These are phyloP conservation scores for Coregonus sp. DNA, from an alignment of 2,797 vertebrate species.

Conservation along the genomic window DNA sequence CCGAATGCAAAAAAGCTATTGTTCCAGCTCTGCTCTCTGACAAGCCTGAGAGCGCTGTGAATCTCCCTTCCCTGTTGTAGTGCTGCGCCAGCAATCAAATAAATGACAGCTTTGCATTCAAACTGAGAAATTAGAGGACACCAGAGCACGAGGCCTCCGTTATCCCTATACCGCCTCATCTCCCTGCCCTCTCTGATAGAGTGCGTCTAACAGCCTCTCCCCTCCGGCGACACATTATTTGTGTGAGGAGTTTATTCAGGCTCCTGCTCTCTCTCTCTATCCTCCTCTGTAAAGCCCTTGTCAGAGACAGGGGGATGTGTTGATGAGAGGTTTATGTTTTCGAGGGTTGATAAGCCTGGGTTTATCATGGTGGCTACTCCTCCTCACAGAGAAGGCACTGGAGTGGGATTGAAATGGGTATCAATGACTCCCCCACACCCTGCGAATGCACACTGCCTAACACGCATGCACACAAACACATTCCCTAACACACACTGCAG, in stretches of 20 bases:
- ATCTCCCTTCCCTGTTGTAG: slow-evolving; percentile 35
- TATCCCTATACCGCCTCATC: slow-evolving; percentile 3
- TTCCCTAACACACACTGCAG: too few species aligned
- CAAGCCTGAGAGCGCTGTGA: slow-evolving; percentile 12
- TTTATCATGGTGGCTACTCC: slow-evolving; percentile 44
- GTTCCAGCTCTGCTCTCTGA: slow-evolving; percentile 3
- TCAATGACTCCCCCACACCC: slow-evolving; percentile 39
- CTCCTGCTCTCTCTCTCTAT: slow-evolving; percentile 14
- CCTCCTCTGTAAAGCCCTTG: slow-evolving; percentile 43
- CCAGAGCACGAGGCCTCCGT: slow-evolving; percentile 11
- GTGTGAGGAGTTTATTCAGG: slow-evolving; percentile 49
- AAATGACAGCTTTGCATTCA: slow-evolving; percentile 57
- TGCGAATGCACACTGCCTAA: not conserved
- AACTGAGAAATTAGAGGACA: slow-evolving; percentile 55
- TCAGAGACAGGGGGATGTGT: slow-evolving; percentile 23
- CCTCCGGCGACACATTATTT: slow-evolving; percentile 58
- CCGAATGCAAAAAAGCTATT: slow-evolving; percentile 6
- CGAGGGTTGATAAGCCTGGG: slow-evolving; percentile 38
- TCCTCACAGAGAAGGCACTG: slow-evolving; percentile 11
- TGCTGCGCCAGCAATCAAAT: slow-evolving; percentile 45
- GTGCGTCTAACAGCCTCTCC: slow-evolving; percentile 33
- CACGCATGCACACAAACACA: too few species aligned
- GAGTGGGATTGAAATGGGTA: slow-evolving; percentile 39
- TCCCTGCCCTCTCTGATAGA: not conserved
- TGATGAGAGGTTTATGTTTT: slow-evolving; percentile 54